Conservation (phyloP, 2,888 invertebrate genomes). For the Troides helena region DNA sequence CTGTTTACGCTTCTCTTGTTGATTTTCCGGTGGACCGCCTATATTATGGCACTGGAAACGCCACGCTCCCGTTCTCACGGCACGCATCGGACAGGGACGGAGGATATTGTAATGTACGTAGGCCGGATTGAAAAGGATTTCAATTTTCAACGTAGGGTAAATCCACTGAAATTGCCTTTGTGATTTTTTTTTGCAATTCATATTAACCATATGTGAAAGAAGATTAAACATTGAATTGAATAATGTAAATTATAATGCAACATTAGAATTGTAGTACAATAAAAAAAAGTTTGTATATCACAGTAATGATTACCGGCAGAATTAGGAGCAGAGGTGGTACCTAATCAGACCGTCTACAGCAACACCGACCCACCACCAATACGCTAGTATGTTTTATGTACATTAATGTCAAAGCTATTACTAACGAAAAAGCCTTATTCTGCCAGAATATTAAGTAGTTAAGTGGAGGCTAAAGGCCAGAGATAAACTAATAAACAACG, state of each 20-base stretch:
- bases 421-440: neutral
- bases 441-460: neutral
- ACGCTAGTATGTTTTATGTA: neutral
- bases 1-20: conserved; percentile 58
- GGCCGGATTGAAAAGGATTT: conserved; percentile 57
- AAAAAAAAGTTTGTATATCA: too few species aligned
- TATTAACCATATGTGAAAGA: neutral
- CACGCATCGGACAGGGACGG: conserved; percentile 38
- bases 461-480: neutral
- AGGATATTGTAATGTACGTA: conserved; percentile 42
- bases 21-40: conserved; percentile 60
- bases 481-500: conserved; percentile 7
- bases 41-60: conserved; percentile 42
- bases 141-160: conserved; percentile 35
- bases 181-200: neutral
- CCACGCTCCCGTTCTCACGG: conserved; percentile 42
- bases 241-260: too few species aligned
- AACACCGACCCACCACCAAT: neutral
- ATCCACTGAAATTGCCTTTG: conserved; percentile 7
- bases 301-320: too few species aligned
- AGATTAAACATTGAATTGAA: too few species aligned
- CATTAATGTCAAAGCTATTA: neutral
- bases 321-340: too few species aligned
- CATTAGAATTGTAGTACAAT: too few species aligned
- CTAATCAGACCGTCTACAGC: too few species aligned